Evolutionary conservation across 2,888 invertebrate species (phyloP).

Genomic region (Melanostoma scalare): DNA sequence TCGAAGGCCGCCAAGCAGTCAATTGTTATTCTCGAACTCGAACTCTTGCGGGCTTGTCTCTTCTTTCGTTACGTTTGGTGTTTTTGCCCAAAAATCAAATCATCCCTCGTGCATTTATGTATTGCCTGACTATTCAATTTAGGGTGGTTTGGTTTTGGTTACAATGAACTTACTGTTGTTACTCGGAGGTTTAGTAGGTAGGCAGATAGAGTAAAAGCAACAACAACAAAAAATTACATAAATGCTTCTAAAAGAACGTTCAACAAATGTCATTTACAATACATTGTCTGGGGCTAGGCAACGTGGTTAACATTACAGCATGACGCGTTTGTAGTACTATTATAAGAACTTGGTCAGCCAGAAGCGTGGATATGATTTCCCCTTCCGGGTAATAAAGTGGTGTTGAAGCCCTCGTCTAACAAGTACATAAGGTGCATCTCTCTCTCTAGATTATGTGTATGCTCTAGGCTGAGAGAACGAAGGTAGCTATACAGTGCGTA

Average conservation of each 20-base stretch:
- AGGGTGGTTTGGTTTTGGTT: conserved; percentile 48
- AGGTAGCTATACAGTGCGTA: conserved; percentile 32
- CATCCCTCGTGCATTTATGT: conserved; percentile 59
- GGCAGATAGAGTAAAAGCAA: conserved; percentile 4
- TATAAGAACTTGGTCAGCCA: conserved; percentile 32
- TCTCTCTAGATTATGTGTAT: conserved; percentile 24
- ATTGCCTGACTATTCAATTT: conserved; percentile 53
- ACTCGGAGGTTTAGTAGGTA: not conserved
- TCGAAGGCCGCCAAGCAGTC: conserved; percentile 52
- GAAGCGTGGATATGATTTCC: conserved; percentile 50
- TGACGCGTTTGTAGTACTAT: conserved; percentile 11
- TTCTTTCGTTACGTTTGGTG: conserved; percentile 68
- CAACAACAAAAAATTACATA: conserved; percentile 4
- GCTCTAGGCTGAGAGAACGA: conserved; percentile 22
- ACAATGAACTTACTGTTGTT: conserved; percentile 48
- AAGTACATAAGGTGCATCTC: conserved; percentile 58
- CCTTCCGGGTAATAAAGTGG: conserved; percentile 58
- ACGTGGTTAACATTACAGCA: conserved; percentile 44
- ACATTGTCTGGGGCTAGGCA: conserved; percentile 32
- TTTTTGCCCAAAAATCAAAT: conserved; percentile 48
- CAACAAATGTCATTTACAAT: conserved; percentile 65
- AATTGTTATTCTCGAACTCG: conserved; percentile 54
- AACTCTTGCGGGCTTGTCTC: conserved; percentile 63
- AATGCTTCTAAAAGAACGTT: conserved; percentile 42
- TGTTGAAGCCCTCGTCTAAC: not conserved